Evolutionary conservation across 2,113 vertebrate species (phyloP), one percentile per base, ranked within the genome.

Genomic region (Phyllopteryx taeniolatus): DNA sequence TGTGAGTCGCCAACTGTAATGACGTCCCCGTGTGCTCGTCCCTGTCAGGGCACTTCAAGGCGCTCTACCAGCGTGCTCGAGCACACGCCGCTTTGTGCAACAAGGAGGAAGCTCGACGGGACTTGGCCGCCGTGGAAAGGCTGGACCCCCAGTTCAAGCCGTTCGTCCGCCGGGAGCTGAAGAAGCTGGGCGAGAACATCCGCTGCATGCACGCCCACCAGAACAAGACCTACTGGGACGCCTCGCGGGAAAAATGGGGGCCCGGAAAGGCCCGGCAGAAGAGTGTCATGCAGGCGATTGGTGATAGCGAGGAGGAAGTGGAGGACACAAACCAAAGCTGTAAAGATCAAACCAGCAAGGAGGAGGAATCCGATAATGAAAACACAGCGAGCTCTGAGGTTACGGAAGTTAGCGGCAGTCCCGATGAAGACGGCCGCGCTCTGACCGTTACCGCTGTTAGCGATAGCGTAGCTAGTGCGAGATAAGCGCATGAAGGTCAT

Each of bases 41-140:
- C 67, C 27, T 72, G 20, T 15, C 44, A 96, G 95, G 92, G 77
- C 95, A 95, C 0, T 85, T 93, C 71, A 95, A 95, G 75, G 94
- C 93, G 0, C 86, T 93, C 73, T 95, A 94, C 89, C 95, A 95
- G 80, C 89, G 93, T 2, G 94, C 92, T 0, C 89, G 89, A 39
- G 94, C 94, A 0, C 93, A 95, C 0, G 85, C 92, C 0, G 92
- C 94, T 0, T 74, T 96, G 43, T 91, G 91, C 91, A 88, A 95
- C 0, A 91, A 94, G 73, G 85, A 88, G 7, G 87, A 94, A 83
- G 92, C 92, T 0, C 87, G 82, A 22, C 75, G 80, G 14, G 92
- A 93, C 73, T 94, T 95, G 67, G 60, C 78, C 43, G 83, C 67
- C 1, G 91, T 92, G 74, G 82, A 89, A 70, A 90, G 90, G 49